Evolutionary conservation across 2,113 vertebrate species (phyloP).

Genomic region (Microcebus ravelobensis): DNA sequence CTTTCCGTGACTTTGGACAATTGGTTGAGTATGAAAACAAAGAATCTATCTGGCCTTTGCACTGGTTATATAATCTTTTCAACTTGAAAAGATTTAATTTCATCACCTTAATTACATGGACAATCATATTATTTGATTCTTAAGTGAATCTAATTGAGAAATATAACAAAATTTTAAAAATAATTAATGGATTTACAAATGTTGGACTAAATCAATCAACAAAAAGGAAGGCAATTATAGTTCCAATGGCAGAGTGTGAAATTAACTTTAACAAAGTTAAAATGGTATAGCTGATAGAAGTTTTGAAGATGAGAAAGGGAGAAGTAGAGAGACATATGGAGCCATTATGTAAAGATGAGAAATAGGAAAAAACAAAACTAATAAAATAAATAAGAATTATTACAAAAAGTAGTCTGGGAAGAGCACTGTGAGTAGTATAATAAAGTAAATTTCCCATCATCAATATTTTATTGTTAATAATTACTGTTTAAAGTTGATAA

Average conservation of each 20-base stretch:
- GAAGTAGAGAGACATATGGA: no score
- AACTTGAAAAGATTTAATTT: background rate
- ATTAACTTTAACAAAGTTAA: slow-evolving; percentile 27
- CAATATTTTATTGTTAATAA: background rate
- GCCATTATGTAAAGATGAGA: background rate
- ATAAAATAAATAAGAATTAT: background rate
- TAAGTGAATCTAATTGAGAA: slow-evolving; percentile 24
- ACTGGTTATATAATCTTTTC: background rate
- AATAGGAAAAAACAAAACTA: background rate
- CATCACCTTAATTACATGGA: slow-evolving; percentile 29
- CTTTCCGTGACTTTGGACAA: background rate
- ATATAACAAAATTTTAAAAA: slow-evolving; percentile 40
- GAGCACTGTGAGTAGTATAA: background rate
- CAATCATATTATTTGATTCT: slow-evolving; percentile 23
- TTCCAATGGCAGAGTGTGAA: background rate
- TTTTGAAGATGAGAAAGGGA: background rate
- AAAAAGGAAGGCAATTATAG: slow-evolving; percentile 41
- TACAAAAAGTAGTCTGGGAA: background rate
- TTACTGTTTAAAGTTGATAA: background rate
- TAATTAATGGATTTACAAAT: slow-evolving; percentile 49
- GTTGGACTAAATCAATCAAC: slow-evolving; percentile 23
- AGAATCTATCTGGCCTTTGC: background rate
- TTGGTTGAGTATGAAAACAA: no score
- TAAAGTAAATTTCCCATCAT: background rate
- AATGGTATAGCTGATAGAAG: background rate